Conservation (phyloP, 2,113 vertebrate species). For the Pipra filicauda region DNA sequence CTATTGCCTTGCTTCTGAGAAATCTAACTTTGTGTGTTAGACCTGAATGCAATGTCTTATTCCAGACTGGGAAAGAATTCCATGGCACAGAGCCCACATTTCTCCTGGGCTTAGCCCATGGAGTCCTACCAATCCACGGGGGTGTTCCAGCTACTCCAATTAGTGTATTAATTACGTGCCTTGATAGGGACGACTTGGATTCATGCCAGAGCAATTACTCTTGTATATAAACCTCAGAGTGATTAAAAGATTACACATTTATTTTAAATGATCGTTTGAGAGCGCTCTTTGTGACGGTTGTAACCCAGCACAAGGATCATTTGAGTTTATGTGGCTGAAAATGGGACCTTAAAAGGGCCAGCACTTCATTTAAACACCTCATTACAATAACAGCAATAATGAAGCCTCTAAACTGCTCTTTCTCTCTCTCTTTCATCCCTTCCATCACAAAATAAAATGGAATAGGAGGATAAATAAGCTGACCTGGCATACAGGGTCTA, state of each 20-base stretch:
- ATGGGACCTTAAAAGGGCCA: neutral
- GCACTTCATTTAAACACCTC: neutral
- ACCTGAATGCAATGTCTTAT: neutral
- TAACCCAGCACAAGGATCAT: neutral
- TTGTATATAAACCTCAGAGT: neutral
- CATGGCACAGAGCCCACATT: neutral
- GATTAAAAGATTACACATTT: neutral
- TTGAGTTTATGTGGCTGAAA: slow-evolving; percentile 46
- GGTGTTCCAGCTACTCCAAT: neutral
- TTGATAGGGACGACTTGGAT: neutral
- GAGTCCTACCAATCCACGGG: neutral
- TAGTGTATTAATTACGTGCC: neutral
- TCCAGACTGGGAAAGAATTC: neutral
- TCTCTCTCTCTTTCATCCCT: neutral
- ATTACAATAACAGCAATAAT: neutral
- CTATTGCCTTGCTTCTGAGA: neutral
- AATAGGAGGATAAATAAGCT: neutral
- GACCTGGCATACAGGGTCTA: neutral
- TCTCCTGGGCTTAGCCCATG: neutral
- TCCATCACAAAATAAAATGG: neutral
- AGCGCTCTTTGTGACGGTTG: neutral
- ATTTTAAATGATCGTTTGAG: neutral
- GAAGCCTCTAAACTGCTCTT: neutral
- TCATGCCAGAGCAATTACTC: neutral
- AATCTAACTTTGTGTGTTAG: neutral